Base-by-base conservation (phyloP, 2,888 invertebrate genomes). In the Bombyx huttoni region DNA sequence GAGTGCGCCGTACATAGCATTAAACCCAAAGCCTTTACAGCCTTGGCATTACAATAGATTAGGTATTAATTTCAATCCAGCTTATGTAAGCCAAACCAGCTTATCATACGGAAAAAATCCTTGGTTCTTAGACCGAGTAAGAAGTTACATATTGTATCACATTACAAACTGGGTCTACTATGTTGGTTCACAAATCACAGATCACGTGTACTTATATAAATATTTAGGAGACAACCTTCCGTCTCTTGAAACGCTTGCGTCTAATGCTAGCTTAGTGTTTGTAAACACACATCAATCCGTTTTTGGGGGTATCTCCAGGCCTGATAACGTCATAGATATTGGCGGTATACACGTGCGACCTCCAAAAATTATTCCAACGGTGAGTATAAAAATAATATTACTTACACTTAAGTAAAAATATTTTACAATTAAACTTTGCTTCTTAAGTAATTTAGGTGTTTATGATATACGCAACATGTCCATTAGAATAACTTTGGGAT, bases 281-380 rank as follows among this genome's bases (percentile, higher is more conserved):
- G 89, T 91, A 57, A 93, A 93, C 79, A 91, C 91, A 34, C 93
- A 94, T 70, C 91, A 90, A 63, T 90, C 92, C 0, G 69, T 92
- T 33, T 89, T 90, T 60, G 91, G 92, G 12, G 89, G 91, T 51
- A 78, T 89, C 54, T 91, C 91, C 12, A 74, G 85, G 46, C 76
- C 91, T 0, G 90, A 91, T 40, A 91, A 90, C 61, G 84, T 93
- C 13, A 81, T 93, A 52, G 93, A 92, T 73, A 86, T 92, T 49
- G 92, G 92, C 45, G 93, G 92, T n/a, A 83, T 92, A 58, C 91
- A 92, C 59, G 82, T 92, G 12, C 78, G 78, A 54, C 76, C 82
- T 1, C 69, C 81, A 0, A 85, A 89, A 62, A 65, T 84, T 47
- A 70, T 93, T 52, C 89, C 91, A 0, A 68, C 78, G 59, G 90